Conservation (phyloP, 1,140 invertebrate genomes). For the Drosophila albomicans region DNA sequence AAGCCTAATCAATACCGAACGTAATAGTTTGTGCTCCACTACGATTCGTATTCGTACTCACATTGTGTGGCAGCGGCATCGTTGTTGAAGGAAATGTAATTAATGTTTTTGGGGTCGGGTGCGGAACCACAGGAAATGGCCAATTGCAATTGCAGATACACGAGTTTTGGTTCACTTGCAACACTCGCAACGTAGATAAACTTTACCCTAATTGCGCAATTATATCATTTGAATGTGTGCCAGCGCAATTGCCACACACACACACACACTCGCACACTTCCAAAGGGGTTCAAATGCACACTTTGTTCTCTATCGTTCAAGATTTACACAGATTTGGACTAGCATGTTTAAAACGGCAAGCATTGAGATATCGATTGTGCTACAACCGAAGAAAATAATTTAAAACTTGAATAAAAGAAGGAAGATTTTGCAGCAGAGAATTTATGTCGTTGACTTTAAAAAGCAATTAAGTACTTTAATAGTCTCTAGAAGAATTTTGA, state of each 20-base stretch:
- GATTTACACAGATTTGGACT: too few species aligned
- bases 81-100: constrained; percentile 40
- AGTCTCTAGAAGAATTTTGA: too few species aligned
- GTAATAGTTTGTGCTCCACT: not conserved
- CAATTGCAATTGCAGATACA: constrained; percentile 36
- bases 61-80: not conserved
- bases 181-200: constrained; percentile 26
- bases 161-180: constrained; percentile 12
- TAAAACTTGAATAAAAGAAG: too few species aligned
- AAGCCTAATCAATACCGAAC: not conserved
- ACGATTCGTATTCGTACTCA: constrained; percentile 3
- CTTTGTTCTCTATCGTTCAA: not conserved
- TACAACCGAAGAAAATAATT: too few species aligned
- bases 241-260: constrained; percentile 10
- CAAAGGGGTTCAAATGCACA: not conserved
- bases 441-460: too few species aligned
- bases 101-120: constrained; percentile 41
- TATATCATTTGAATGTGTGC: constrained; percentile 57
- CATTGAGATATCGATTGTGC: too few species aligned
- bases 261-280: not conserved
- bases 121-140: constrained; percentile 23
- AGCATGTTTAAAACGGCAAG: too few species aligned
- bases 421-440: too few species aligned
- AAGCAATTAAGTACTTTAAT: too few species aligned
- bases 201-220: constrained; percentile 67